A percentile compares a stretch with the other conserved stretches of the same genome.
These are phyloP conservation scores for Lepus oiostolus DNA, from an alignment of 2,797 vertebrate species.

Conservation along the genomic window DNA sequence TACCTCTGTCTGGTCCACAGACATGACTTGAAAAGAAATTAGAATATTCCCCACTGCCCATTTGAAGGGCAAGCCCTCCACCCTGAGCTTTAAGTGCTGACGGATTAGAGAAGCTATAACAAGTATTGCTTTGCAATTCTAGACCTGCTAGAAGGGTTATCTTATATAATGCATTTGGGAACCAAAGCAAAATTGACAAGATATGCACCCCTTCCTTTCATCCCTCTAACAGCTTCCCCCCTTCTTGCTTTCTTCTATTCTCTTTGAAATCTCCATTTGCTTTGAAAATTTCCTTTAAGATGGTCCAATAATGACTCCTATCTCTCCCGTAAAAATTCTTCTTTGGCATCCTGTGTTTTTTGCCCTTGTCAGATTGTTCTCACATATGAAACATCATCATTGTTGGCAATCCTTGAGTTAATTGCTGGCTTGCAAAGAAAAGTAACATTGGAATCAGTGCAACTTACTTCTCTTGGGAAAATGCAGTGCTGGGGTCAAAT, in stretches of 20 bases:
- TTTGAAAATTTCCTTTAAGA: slow-evolving; percentile 76
- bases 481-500: not conserved
- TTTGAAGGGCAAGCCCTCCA: slow-evolving; percentile 15
- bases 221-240: not conserved
- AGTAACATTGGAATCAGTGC: slow-evolving; percentile 17
- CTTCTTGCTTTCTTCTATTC: slow-evolving; percentile 60
- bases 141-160: not conserved
- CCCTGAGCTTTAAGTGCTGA: slow-evolving; percentile 45
- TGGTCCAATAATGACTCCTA: slow-evolving; percentile 52
- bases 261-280: slow-evolving; percentile 79
- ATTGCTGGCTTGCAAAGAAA: slow-evolving; percentile 54
- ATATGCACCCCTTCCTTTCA: slow-evolving; percentile 65
- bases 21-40: slow-evolving; percentile 46
- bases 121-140: slow-evolving; percentile 26
- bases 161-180: slow-evolving; percentile 71
- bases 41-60: slow-evolving; percentile 20
- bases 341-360: slow-evolving; percentile 40
- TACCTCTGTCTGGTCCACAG: slow-evolving; percentile 60
- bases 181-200: slow-evolving; percentile 52
- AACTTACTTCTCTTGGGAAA: slow-evolving; percentile 43
- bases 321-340: slow-evolving; percentile 62
- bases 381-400: not conserved
- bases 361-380: not conserved
- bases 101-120: slow-evolving; percentile 71
- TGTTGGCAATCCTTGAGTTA: slow-evolving; percentile 53